These are phyloP conservation scores for Erpornis zantholeuca DNA, from an alignment of 2,113 vertebrate species.

Conservation along the genomic window DNA sequence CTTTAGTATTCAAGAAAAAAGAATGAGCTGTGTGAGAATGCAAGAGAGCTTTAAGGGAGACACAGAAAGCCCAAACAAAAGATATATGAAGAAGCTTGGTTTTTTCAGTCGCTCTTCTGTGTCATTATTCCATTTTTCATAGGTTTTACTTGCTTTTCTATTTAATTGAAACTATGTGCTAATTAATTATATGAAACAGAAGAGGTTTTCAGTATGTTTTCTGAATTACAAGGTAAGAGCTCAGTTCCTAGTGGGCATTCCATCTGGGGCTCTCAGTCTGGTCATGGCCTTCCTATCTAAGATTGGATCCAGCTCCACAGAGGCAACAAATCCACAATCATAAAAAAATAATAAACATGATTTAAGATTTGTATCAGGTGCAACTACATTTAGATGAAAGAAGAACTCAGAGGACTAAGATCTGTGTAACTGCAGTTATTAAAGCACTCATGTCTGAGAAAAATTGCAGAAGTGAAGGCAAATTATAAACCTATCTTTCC, in stretches of 20 bases:
- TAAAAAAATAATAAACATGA: background rate
- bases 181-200: background rate
- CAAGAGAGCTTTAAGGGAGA: background rate
- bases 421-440: background rate
- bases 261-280: background rate
- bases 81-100: background rate
- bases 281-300: background rate
- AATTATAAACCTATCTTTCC: background rate
- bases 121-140: background rate
- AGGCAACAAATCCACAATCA: background rate
- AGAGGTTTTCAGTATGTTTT: background rate
- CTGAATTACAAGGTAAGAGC: background rate
- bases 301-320: background rate
- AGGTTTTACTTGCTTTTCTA: background rate
- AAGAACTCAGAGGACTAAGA: background rate
- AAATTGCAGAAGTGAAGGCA: background rate
- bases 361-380: background rate
- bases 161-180: background rate
- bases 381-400: background rate
- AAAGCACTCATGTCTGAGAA: background rate
- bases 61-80: background rate
- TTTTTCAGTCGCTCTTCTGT: background rate
- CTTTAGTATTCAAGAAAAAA: constrained; percentile 5
- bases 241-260: background rate
- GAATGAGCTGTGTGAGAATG: background rate